Conservation (phyloP, 2,113 vertebrate genomes). For the Trochalopteron elliotii region DNA sequence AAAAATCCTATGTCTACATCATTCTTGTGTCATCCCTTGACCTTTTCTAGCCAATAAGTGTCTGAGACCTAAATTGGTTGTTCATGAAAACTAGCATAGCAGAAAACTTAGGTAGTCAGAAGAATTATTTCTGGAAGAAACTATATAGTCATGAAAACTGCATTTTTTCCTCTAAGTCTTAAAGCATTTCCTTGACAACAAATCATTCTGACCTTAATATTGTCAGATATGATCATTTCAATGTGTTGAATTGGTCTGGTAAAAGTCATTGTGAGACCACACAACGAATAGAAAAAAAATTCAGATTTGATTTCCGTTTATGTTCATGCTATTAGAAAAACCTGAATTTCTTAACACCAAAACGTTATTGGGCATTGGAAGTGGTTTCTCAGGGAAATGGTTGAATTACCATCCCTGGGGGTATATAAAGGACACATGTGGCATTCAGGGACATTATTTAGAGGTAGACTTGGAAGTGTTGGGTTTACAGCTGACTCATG, state of each 20-base stretch:
- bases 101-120: neutral
- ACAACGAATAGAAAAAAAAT: neutral
- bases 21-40: neutral
- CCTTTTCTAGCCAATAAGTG: neutral
- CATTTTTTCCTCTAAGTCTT: neutral
- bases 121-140: neutral
- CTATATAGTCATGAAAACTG: neutral
- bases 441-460: neutral
- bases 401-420: neutral
- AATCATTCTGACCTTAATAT: neutral
- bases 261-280: neutral
- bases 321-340: neutral
- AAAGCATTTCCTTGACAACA: neutral
- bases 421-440: neutral
- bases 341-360: neutral
- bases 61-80: neutral
- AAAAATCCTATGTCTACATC: neutral
- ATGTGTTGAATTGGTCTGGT: neutral
- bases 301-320: neutral
- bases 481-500: neutral
- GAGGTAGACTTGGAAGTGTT: neutral
- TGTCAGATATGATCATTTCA: neutral
- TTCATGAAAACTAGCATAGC: neutral
- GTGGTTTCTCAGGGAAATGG: neutral
- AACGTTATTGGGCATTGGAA: neutral